phyloP scores from a whole-genome alignment of 1,140 invertebrate genomes.

The Pseudomyrmex concolor region DNA sequence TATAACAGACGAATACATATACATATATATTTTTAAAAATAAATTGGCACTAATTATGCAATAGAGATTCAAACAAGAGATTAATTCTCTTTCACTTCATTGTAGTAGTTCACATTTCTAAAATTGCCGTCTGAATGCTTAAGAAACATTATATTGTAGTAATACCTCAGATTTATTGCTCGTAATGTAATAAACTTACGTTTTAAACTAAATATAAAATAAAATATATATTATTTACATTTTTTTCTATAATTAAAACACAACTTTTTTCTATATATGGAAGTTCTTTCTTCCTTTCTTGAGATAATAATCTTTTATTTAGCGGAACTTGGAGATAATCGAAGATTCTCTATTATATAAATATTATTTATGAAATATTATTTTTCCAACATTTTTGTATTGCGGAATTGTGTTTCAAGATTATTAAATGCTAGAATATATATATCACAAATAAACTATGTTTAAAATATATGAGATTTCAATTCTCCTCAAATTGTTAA shows the following conservation, averaged over 20 bases:
- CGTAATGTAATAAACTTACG: not conserved
- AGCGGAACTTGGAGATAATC: constrained; percentile 4
- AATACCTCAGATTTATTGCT: not conserved
- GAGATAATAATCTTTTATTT: constrained; percentile 23
- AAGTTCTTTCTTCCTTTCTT: not conserved
- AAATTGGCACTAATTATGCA: constrained; percentile 72
- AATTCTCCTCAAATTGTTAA: not conserved
- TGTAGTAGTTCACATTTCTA: constrained; percentile 31
- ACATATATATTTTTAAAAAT: constrained; percentile 65
- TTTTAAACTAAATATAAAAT: constrained; percentile 9
- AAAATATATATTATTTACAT: constrained; percentile 33
- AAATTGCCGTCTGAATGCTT: constrained; percentile 33
- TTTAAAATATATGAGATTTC: too few relatives aligned
- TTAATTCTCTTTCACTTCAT: too few relatives aligned
- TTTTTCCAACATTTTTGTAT: not conserved
- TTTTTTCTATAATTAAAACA: not conserved
- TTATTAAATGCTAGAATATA: too few relatives aligned
- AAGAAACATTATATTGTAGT: constrained; percentile 27
- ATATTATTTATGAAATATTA: constrained; percentile 52
- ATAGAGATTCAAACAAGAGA: constrained; percentile 54
- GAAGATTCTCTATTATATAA: constrained; percentile 41
- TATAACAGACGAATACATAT: constrained; percentile 69
- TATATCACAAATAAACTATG: too few relatives aligned
- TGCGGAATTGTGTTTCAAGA: too few relatives aligned
- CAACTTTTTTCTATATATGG: not conserved